These are phyloP conservation scores for Agrochola litura DNA, from an alignment of 2,888 invertebrate genomes.

Conservation along the genomic window DNA sequence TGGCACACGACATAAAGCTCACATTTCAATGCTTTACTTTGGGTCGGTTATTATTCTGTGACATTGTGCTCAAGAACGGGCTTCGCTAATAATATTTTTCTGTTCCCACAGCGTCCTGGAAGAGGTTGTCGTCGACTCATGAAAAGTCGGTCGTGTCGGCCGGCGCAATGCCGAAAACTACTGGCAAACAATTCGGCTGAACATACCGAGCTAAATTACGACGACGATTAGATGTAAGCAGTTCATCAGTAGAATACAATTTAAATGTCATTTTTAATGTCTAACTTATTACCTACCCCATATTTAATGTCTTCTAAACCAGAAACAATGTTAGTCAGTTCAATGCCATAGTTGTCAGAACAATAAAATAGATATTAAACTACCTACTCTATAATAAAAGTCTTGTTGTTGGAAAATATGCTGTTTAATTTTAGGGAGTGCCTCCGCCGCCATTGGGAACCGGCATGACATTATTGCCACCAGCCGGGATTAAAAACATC, in stretches of 20 bases:
- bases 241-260: slow-evolving; percentile 41
- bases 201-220: slow-evolving; percentile 51
- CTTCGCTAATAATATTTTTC: background rate
- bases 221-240: slow-evolving; percentile 56
- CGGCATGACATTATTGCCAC: no score
- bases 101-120: slow-evolving; percentile 64
- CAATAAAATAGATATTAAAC: slow-evolving; percentile 27
- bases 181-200: slow-evolving; percentile 52
- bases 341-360: slow-evolving; percentile 38
- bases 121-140: slow-evolving; percentile 79
- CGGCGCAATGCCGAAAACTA: slow-evolving; percentile 74
- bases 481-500: no score
- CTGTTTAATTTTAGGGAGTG: slow-evolving; percentile 15
- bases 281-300: slow-evolving; percentile 16
- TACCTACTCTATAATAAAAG: slow-evolving; percentile 34
- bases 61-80: background rate
- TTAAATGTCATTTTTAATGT: slow-evolving; percentile 33
- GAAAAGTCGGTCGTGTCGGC: slow-evolving; percentile 81
- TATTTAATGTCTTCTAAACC: slow-evolving; percentile 30
- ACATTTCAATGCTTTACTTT: slow-evolving; percentile 6
- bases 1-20: background rate
- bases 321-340: slow-evolving; percentile 40
- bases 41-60: background rate
- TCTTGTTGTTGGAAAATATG: slow-evolving; percentile 44
- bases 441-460: no score